These are phyloP conservation scores for Aurelia coerulea DNA, from an alignment of 30 jellyfish, hydroid and myxozoan genomes.

Conservation along the genomic window DNA sequence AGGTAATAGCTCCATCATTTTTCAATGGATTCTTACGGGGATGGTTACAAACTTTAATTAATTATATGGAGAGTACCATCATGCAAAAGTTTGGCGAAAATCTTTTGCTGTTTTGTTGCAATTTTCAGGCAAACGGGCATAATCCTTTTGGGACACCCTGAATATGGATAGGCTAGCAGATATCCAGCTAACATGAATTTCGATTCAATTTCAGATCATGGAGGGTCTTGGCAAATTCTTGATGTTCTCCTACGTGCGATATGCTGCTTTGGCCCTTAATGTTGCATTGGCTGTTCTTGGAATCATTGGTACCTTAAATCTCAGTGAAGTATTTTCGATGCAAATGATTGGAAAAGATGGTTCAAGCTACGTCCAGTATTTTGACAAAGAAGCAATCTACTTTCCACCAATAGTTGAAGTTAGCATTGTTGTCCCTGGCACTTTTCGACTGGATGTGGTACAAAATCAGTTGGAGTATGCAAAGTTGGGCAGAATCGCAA, in stretches of 20 bases:
- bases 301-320: conserved; percentile 42
- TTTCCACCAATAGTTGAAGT: conserved; percentile 44
- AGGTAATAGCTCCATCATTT: no score
- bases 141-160: no score
- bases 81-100: no score
- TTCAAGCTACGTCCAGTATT: conserved; percentile 51
- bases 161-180: no score
- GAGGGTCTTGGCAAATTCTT: conserved; percentile 17
- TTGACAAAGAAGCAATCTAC: conserved; percentile 37
- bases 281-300: conserved; percentile 67
- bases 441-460: neutral
- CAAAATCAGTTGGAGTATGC: conserved; percentile 21
- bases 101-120: no score
- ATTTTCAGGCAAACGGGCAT: no score
- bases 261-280: conserved; percentile 28
- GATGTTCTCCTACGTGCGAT: conserved; percentile 35
- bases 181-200: no score
- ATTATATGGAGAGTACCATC: no score
- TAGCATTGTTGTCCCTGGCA: conserved; percentile 61
- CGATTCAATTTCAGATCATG: conserved; percentile 13
- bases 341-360: conserved; percentile 75
- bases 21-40: no score
- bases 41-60: no score
- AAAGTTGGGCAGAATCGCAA: conserved; percentile 23
- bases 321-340: conserved; percentile 69